Base-by-base conservation (phyloP, 2,888 invertebrate genomes). In the Entomobrya proxima region DNA sequence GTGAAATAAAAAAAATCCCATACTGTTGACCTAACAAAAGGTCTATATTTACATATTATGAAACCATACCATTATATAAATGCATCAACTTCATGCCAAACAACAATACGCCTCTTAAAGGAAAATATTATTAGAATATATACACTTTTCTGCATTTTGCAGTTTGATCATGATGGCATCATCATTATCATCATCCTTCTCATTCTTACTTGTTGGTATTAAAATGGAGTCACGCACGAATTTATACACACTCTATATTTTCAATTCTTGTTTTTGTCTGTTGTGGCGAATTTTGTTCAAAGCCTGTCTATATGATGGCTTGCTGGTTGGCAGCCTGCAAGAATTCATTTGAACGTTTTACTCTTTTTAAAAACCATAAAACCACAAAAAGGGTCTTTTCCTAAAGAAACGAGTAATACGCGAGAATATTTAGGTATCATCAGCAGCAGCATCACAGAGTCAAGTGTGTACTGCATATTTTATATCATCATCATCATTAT, bases 281-380 rank as follows among this genome's bases (percentile, higher is more conserved):
- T 72, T 72, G 47, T 47, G 72, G 72, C 30, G 30, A 69, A 27
- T 69, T 37, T 67, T 67, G 15, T 67, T 44, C 55, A 55, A 13
- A 72, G 72, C 44, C 9, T 37, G 13, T 64, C 47, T 69, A n/a
- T n/a, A n/a, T n/a, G 47, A 15, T 47, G 47, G 44, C 69, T 72
- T 27, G 30, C 44, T 44, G 40, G 40, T 21, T 77, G 77, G 47
- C 77, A 77, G 77, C 18, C 40, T 77, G 77, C 47, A 77, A 61
- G 77, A 77, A 77, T 77, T 77, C 77, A 77, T 77, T 77, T 77
- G 40, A 32, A 30, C 44, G 21, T 77, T 77, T 77, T 77, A 6
- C 61, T 47, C 47, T 61, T 77, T 18, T 61, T 30, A 24, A 64
- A 78, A 78, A 78, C 78, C 78, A 78, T 78, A 78, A 78, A 78